These are phyloP conservation scores for Polyommatus iphigenia DNA, from an alignment of 2,888 invertebrate species.

Conservation along the genomic window DNA sequence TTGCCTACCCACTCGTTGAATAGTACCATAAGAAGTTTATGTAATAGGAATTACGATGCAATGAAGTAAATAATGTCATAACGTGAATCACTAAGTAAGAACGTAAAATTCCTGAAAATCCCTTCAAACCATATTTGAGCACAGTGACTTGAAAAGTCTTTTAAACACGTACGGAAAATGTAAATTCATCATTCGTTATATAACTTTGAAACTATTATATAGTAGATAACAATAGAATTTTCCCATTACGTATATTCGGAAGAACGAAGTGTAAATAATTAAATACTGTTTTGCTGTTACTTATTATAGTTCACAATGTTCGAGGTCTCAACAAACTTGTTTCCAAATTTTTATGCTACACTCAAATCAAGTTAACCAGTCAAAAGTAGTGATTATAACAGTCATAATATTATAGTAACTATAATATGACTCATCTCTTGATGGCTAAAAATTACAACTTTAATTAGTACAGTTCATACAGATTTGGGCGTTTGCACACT, in stretches of 20 bases:
- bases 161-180: neutral
- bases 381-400: neutral
- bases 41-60: neutral
- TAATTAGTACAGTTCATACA: no score
- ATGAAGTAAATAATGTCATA: no score
- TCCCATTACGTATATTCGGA: slow-evolving; percentile 31
- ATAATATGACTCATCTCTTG: neutral
- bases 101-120: neutral
- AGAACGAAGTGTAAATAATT: slow-evolving; percentile 28
- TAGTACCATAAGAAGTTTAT: neutral
- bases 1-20: neutral
- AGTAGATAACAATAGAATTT: slow-evolving; percentile 31
- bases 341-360: neutral
- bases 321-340: slow-evolving; percentile 3
- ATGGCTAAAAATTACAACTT: neutral
- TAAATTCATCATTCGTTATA: slow-evolving; percentile 20
- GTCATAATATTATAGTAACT: neutral
- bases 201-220: slow-evolving; percentile 28
- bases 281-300: neutral
- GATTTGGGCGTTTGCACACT: no score
- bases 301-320: slow-evolving; percentile 25
- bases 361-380: neutral
- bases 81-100: neutral
- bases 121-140: neutral
- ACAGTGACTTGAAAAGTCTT: neutral